Percentiles rank a stretch among this genome's conserved stretches.
Conservation (phyloP, 2,888 invertebrate species). For the Plebejus melissa region DNA sequence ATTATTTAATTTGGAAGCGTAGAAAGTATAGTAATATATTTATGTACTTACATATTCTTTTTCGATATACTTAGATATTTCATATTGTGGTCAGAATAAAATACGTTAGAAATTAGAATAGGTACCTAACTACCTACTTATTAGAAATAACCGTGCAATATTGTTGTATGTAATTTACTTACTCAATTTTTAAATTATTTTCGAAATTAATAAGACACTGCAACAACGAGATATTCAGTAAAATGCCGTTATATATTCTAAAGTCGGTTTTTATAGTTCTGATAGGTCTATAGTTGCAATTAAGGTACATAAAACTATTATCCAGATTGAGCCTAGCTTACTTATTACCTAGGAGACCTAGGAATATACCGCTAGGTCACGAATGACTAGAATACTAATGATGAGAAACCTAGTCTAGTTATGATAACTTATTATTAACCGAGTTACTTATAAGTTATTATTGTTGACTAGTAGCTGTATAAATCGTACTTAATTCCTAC, state of each 20-base stretch:
- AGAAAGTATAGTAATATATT: no score
- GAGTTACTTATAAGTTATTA: not conserved
- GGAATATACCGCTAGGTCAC: constrained; percentile 2
- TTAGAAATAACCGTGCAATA: no score
- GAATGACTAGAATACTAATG: constrained; percentile 2
- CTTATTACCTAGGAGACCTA: constrained; percentile 4
- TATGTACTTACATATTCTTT: no score
- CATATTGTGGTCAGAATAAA: no score
- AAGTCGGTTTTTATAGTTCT: not conserved
- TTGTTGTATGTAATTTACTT: no score
- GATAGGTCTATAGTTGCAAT: not conserved
- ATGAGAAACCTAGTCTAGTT: constrained; percentile 12
- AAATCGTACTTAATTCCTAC: no score
- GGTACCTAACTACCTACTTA: no score
- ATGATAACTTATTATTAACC: not conserved
- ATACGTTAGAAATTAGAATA: no score
- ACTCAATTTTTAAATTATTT: no score
- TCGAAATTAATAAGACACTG: not conserved
- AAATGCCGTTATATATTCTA: not conserved
- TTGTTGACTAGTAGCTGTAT: not conserved
- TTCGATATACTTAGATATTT: no score
- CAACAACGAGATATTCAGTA: not conserved
- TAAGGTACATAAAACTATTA: not conserved
- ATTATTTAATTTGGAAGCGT: no score
- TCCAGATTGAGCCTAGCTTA: not conserved